A percentile compares a stretch with the other conserved stretches of the same genome.
phyloP scores from a whole-genome alignment of 2,113 vertebrate genomes.

The Motacilla alba region DNA sequence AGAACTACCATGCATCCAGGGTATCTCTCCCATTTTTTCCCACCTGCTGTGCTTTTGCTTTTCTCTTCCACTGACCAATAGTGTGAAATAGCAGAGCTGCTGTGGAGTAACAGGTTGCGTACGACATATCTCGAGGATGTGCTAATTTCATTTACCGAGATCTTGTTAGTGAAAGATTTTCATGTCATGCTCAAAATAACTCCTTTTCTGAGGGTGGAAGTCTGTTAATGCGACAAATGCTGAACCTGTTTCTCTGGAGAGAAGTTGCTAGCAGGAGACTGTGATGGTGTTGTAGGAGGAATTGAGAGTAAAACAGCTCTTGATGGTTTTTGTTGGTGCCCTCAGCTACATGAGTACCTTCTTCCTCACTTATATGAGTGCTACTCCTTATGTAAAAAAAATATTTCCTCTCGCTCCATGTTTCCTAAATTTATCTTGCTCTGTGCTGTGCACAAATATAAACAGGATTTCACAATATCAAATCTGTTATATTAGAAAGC shows the following conservation, averaged over 20 bases:
- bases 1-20: neutral
- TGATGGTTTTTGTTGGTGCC: neutral
- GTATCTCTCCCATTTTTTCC: neutral
- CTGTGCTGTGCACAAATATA: neutral
- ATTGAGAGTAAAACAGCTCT: neutral
- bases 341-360: neutral
- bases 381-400: neutral
- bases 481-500: neutral
- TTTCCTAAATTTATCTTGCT: neutral
- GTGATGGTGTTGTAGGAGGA: neutral
- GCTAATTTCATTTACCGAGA: neutral
- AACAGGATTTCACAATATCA: neutral
- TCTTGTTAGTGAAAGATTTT: neutral
- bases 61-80: neutral
- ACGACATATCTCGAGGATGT: neutral
- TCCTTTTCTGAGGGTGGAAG: constrained; percentile 16
- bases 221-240: constrained; percentile 22
- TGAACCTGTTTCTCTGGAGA: constrained; percentile 29
- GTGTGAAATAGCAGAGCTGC: neutral
- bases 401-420: neutral
- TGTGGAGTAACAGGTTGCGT: neutral
- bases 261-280: neutral
- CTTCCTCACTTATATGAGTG: neutral
- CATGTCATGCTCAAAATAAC: neutral
- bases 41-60: neutral